These are phyloP conservation scores for Caloenas nicobarica DNA, from an alignment of 2,113 vertebrate genomes.

Conservation along the genomic window DNA sequence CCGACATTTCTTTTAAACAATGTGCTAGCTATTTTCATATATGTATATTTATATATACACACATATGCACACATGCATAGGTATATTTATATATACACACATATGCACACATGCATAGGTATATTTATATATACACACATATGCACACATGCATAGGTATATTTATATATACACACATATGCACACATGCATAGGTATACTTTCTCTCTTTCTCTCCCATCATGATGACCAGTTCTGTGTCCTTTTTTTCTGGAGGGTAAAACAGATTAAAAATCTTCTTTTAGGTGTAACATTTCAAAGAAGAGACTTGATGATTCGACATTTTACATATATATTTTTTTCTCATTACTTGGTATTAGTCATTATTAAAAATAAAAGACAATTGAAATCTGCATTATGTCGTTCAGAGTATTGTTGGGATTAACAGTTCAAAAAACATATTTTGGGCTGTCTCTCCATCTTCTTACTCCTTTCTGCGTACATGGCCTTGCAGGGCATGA, in stretches of 20 bases:
- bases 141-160: accelerated
- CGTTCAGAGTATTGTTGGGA: neutral
- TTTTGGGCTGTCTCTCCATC: neutral
- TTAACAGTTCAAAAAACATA: neutral
- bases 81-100: accelerated
- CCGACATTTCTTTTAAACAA: neutral
- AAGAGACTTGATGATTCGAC: neutral
- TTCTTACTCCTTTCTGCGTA: neutral
- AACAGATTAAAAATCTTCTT: neutral
- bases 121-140: accelerated
- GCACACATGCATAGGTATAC: accelerated
- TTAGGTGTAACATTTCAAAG: neutral
- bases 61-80: accelerated
- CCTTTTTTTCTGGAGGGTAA: neutral
- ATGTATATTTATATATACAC: accelerated
- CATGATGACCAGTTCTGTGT: neutral
- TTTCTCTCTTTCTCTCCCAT: neutral
- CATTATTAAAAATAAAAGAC: neutral
- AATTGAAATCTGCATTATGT: neutral
- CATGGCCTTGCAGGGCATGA: neutral
- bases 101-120: accelerated
- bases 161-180: accelerated
- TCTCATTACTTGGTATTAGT: neutral
- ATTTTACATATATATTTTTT: neutral
- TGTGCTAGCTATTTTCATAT: neutral